These are phyloP conservation scores for Temnothorax rugatulus DNA, from an alignment of 2,888 invertebrate species.

Conservation along the genomic window DNA sequence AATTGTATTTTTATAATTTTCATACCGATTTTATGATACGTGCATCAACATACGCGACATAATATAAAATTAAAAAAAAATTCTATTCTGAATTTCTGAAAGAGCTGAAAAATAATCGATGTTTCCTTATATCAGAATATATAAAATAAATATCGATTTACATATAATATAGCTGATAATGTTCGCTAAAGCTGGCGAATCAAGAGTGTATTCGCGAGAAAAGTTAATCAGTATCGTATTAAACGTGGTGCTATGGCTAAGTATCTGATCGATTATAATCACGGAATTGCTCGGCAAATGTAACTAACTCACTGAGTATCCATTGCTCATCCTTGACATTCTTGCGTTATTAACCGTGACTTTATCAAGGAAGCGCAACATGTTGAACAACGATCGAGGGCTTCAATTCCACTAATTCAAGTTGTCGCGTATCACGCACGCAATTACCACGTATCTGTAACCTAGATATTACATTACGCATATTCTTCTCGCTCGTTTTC, in stretches of 20 bases:
- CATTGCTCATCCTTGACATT: conserved; percentile 38
- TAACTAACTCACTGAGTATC: background rate
- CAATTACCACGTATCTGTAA: background rate
- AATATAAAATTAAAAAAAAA: conserved; percentile 22
- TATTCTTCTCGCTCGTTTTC: background rate
- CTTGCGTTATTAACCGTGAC: conserved; percentile 11
- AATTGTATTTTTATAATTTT: background rate
- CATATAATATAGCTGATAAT: background rate
- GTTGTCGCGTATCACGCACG: background rate
- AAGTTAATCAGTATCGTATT: conserved; percentile 13
- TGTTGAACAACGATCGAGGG: background rate
- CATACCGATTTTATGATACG: background rate
- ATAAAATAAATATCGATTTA: background rate
- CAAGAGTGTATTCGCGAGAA: background rate
- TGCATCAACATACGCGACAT: background rate
- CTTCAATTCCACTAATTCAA: conserved; percentile 6
- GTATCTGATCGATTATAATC: background rate
- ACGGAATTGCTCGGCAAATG: conserved; percentile 5
- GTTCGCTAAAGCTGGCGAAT: background rate
- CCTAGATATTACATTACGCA: background rate
- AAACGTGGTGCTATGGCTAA: conserved; percentile 11
- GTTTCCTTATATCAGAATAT: background rate
- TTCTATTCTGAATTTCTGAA: background rate
- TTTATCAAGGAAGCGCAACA: conserved; percentile 30
- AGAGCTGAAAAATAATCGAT: background rate